These are phyloP conservation scores for Dallia pectoralis DNA, from an alignment of 2,797 vertebrate species.

Conservation along the genomic window DNA sequence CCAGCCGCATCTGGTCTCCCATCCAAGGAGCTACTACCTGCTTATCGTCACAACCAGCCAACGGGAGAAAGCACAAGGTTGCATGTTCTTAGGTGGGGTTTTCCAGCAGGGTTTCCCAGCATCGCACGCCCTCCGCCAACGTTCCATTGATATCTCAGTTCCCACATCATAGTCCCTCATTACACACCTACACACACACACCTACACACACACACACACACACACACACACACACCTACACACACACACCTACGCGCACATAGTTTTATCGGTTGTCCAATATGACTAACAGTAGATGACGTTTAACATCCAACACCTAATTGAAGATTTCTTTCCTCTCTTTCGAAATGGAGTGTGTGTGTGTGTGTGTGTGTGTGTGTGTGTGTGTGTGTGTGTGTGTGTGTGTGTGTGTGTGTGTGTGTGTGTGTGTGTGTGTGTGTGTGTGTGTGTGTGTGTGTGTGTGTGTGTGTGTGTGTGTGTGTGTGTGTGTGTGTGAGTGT, in stretches of 20 bases:
- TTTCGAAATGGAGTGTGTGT: conserved; percentile 32
- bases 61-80: neutral
- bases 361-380: conserved; percentile 37
- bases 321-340: conserved; percentile 34
- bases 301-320: conserved; percentile 31
- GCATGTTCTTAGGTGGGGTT: neutral
- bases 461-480: too few relatives aligned
- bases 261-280: neutral
- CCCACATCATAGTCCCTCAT: too few relatives aligned
- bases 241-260: neutral
- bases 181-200: neutral
- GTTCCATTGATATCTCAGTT: too few relatives aligned
- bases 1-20: too few relatives aligned
- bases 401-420: too few relatives aligned
- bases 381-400: too few relatives aligned
- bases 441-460: conserved; percentile 63
- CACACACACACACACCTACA: neutral
- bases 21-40: too few relatives aligned
- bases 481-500: conserved; percentile 26
- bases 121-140: too few relatives aligned
- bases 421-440: conserved; percentile 32
- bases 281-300: conserved; percentile 38
- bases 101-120: too few relatives aligned
- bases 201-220: neutral
- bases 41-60: too few relatives aligned